phyloP scores from a whole-genome alignment of 2,113 vertebrate species.

The Mobula birostris region DNA sequence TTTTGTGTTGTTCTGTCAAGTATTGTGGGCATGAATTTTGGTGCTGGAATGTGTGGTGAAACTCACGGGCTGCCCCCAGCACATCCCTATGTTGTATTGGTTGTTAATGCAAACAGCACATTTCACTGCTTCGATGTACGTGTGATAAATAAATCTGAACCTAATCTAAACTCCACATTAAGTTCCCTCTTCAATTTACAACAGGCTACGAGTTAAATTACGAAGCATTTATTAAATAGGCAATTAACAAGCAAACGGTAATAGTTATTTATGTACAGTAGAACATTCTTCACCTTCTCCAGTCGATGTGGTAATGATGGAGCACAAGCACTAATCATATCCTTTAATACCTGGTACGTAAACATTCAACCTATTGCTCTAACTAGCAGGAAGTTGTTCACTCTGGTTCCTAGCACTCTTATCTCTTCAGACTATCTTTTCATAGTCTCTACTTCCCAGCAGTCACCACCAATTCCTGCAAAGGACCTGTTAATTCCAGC shows the following conservation, averaged over 20 bases:
- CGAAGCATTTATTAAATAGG: constrained; percentile 8
- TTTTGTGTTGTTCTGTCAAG: too few relatives aligned
- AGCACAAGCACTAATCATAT: background rate
- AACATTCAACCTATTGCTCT: background rate
- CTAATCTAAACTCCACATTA: too few relatives aligned
- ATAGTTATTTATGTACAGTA: background rate
- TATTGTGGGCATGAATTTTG: too few relatives aligned
- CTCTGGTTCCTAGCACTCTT: background rate
- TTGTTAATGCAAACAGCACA: too few relatives aligned
- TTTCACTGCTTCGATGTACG: too few relatives aligned
- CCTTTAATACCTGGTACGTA: background rate
- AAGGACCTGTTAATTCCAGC: too few relatives aligned
- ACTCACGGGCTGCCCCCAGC: too few relatives aligned
- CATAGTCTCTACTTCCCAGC: background rate
- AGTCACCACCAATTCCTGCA: background rate
- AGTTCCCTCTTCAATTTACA: background rate
- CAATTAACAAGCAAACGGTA: constrained; percentile 4
- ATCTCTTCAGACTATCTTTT: background rate
- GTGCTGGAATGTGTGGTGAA: too few relatives aligned
- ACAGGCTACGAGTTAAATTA: background rate
- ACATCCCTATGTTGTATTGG: too few relatives aligned
- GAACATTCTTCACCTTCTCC: background rate
- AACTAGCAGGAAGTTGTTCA: background rate
- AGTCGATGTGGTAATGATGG: background rate
- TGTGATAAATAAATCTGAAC: too few relatives aligned